Evolutionary conservation across 2,113 vertebrate species (phyloP), one percentile per base, ranked within the genome.

Genomic region (Boleophthalmus pectinirostris): DNA sequence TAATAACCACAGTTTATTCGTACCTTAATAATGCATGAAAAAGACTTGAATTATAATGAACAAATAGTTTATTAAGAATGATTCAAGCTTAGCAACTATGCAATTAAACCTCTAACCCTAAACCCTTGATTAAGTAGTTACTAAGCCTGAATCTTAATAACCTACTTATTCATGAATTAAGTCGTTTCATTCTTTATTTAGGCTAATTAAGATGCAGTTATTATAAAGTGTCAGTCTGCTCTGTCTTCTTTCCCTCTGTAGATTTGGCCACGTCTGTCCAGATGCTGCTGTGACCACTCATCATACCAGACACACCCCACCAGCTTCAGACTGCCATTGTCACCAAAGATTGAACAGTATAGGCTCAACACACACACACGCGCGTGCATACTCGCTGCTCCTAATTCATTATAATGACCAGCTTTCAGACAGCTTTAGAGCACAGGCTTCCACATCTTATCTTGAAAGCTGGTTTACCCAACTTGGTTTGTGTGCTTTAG

Each of bases 391-490:
- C 87, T 86, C 83, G 29, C 77, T 81, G 80, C 87, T 88, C 89
- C 71, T 92, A 92, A 90, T 84, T 93, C 88, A 92, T 84, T 63
- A 72, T 92, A 92, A 92, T 91, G 87, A 92, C 87, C 90, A 70
- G 79, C n/a, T 74, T 88, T 75, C 72, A 76, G 91, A 90, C 91
- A 92, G 89, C 79, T 92, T 92, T 90, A 91, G 84, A 82, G 87
- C 70, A 78, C 2, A 83, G 85, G 85, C 87, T 80, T 88, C 81
- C 88, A 90, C 84, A 79, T 84, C 86, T 86, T 87, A 88, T 82
- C 71, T 76, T 82, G 79, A 75, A 66, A 78, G 76, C 82, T 83
- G 87, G 53, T 56, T 56, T 29, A 6, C n/a, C n/a, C n/a, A 23
- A 12, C 54, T 13, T 57, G 49, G 18, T 16, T 51, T 14, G 56